phyloP scores from a whole-genome alignment of 2,888 invertebrate species.

The Limnephilus rhombicus region DNA sequence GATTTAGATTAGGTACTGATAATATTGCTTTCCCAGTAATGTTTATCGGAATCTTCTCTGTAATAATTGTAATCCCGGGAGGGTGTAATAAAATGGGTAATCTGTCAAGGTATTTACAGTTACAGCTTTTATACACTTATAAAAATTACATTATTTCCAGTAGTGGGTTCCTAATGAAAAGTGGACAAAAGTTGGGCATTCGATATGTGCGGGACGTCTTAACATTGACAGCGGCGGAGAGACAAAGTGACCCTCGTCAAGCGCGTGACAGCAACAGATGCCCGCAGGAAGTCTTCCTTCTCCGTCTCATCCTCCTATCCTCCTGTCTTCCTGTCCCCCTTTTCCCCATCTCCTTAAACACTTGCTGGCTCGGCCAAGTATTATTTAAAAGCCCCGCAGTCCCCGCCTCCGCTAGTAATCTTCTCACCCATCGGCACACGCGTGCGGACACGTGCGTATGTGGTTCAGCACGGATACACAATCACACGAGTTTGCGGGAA shows the following conservation, averaged over 20 bases:
- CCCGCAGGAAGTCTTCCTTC: conserved; percentile 19
- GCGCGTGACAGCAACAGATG: conserved; percentile 41
- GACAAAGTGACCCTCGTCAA: conserved; percentile 42
- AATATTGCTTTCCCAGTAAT: background rate
- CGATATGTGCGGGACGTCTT: conserved; percentile 34
- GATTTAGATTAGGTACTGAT: background rate
- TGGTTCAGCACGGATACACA: background rate
- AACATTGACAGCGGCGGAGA: conserved; percentile 31
- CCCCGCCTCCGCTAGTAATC: conserved; percentile 2
- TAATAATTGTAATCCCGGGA: background rate
- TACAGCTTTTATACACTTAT: background rate
- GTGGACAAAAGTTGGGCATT: conserved; percentile 24
- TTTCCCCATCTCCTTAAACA: background rate
- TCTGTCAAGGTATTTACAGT: background rate
- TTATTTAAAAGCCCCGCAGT: conserved; percentile 36
- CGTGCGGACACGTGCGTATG: background rate
- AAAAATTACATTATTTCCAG: conserved; percentile 21
- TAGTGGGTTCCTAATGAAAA: conserved; percentile 24
- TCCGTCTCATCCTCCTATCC: background rate
- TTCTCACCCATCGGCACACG: conserved; percentile 14
- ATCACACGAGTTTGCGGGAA: background rate
- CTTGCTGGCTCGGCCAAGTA: background rate
- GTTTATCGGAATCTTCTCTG: background rate
- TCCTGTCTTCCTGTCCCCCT: background rate
- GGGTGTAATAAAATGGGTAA: background rate